phyloP scores from a whole-genome alignment of 2,113 vertebrate species.

The Onychostruthus taczanowskii region DNA sequence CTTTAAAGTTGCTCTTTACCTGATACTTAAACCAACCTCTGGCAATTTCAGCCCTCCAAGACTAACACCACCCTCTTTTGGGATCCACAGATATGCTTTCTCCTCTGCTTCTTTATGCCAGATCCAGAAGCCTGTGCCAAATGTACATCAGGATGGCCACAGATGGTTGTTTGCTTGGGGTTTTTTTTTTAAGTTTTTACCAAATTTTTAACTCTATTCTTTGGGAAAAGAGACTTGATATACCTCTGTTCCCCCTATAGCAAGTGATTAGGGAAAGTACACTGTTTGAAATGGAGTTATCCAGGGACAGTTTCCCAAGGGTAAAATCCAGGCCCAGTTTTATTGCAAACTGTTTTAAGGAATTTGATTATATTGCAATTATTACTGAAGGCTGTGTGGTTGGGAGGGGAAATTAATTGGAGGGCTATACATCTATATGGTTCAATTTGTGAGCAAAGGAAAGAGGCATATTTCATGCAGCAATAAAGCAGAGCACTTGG shows the following conservation, averaged over 20 bases:
- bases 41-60: not conserved
- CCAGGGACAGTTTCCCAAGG: not conserved
- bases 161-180: not conserved
- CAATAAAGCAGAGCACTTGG: not conserved
- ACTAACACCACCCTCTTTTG: not conserved
- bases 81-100: not conserved
- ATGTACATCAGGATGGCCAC: not conserved
- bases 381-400: not conserved
- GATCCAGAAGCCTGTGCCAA: not conserved
- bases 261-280: not conserved
- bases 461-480: not conserved
- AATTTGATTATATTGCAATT: not conserved
- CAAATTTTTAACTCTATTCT: not conserved
- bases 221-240: not conserved
- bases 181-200: not conserved
- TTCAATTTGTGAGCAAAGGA: not conserved
- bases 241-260: not conserved
- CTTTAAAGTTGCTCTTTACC: not conserved
- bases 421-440: not conserved
- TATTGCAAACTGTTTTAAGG: not conserved
- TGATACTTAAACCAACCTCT: not conserved
- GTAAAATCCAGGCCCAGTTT: not conserved
- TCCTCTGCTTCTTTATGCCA: not conserved
- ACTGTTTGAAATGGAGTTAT: not conserved
- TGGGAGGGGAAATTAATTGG: not conserved